These are phyloP conservation scores for Ptilodon capucinus DNA, from an alignment of 2,888 invertebrate species.

Conservation along the genomic window DNA sequence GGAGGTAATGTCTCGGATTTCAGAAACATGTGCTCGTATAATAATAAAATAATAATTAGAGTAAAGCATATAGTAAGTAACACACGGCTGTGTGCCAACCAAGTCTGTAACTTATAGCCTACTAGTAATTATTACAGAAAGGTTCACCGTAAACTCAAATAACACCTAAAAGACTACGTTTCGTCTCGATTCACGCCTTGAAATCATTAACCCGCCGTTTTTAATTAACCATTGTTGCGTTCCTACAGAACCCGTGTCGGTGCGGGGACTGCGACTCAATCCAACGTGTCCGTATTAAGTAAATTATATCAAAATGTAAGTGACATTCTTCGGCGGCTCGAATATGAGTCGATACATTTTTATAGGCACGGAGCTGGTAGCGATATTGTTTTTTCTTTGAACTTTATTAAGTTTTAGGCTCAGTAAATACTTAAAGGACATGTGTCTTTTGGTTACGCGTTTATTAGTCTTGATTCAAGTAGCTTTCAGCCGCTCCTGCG, in stretches of 20 bases:
- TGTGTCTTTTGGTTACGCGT: no score
- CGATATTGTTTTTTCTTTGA: no score
- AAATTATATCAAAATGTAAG: conserved; percentile 58
- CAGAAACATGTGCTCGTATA: no score
- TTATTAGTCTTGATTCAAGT: no score
- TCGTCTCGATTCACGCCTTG: not conserved
- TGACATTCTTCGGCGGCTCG: conserved; percentile 55
- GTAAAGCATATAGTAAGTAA: no score
- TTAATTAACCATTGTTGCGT: conserved; percentile 12
- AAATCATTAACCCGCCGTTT: conserved; percentile 2
- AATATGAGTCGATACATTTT: conserved; percentile 64
- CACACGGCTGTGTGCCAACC: not conserved
- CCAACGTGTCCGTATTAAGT: conserved; percentile 55
- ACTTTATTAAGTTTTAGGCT: no score
- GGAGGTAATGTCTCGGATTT: no score
- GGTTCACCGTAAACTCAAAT: not conserved
- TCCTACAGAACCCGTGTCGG: not conserved
- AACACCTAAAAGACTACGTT: conserved; percentile 6
- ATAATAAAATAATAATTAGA: no score
- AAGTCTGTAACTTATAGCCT: not conserved
- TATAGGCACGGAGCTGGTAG: conserved; percentile 35
- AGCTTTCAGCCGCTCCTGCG: no score
- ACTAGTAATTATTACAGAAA: not conserved
- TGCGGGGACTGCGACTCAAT: conserved; percentile 41
- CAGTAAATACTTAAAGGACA: no score